Evolutionary conservation across 2,888 invertebrate genomes (phyloP).

Genomic region (Eulithis testata): DNA sequence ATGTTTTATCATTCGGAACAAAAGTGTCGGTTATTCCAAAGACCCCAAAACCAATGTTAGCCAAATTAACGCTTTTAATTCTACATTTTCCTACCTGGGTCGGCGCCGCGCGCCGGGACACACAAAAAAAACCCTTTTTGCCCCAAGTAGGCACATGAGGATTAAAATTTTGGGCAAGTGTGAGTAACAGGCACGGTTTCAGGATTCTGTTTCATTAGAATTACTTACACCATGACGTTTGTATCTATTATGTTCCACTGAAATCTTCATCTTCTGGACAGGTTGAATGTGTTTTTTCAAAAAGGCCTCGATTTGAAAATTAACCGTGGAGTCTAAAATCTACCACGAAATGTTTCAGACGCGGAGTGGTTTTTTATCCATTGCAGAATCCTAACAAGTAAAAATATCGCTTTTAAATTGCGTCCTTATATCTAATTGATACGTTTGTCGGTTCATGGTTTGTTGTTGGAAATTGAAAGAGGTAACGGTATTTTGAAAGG

Average conservation of each 20-base stretch:
- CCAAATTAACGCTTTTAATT: constrained; percentile 56
- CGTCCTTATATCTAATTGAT: constrained; percentile 26
- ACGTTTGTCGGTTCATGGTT: constrained; percentile 13
- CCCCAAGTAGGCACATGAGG: constrained; percentile 14
- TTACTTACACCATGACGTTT: too few relatives aligned
- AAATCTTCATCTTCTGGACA: too few relatives aligned
- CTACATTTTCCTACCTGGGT: constrained; percentile 44
- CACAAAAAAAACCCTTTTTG: constrained; percentile 37
- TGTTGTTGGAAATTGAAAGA: constrained; percentile 26
- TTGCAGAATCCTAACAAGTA: background rate
- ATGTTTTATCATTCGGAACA: constrained; percentile 21
- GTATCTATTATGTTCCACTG: too few relatives aligned
- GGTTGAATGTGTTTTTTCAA: too few relatives aligned
- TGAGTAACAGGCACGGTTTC: background rate
- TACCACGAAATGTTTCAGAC: too few relatives aligned
- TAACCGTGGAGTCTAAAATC: too few relatives aligned
- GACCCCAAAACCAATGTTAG: constrained; percentile 43
- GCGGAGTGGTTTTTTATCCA: background rate
- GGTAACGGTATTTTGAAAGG: constrained; percentile 15
- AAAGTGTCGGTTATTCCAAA: constrained; percentile 37
- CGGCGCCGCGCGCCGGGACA: constrained; percentile 28
- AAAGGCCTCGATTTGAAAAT: too few relatives aligned
- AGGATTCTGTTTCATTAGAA: too few relatives aligned
- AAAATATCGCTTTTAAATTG: constrained; percentile 24
- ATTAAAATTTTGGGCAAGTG: constrained; percentile 13